Base-by-base conservation (phyloP, 2,888 invertebrate genomes). In the Enoplolaimus lenunculus region DNA sequence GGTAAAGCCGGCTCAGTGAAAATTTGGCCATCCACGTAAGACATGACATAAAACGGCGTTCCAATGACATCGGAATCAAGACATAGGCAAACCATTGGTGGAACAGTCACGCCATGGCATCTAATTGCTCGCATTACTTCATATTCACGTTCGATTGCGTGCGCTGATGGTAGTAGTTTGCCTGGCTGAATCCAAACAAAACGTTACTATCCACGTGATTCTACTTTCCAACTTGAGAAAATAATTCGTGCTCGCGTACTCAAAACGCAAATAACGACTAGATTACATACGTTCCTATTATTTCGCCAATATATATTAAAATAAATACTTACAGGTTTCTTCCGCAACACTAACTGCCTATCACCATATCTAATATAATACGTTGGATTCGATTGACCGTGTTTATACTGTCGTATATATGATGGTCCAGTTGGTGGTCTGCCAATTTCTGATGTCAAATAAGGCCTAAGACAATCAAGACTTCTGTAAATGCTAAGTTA, bases 311-410 rank as follows among this genome's bases (percentile, higher is more conserved):
- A 13, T 2, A 2, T 2, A 26, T 7, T 31, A 30, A 13, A n/a
- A 57, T 57, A 73, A 57, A 35, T 31, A 75, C 78, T 74, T 73
- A 82, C 82, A 31, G 83, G 83, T 75, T 83, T 83, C 75, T 83
- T 83, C 35, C 83, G 74, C 0, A 83, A 78, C 26, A 83, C 83
- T 68, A 82, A 75, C 70, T 81, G 77, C 68, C 76, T 77, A 0
- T 77, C 78, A 3, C 76, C 81, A 70, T 79, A 80, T 69, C 75
- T 71, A 2, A 83, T 74, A 71, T 80, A 81, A 73, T 82, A 83
- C 1, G 83, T 83, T 2, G 83, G 83, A 73, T 83, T 83, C 2
- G 82, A 83, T 76, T 83, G 82, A 21, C 83, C 83, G 73, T 83
- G 82, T 30, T 75, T 74, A 74, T 76, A 81, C 72, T 77, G 77